Evolutionary conservation across 2,113 vertebrate genomes (phyloP).

Genomic region (Dipodomys ordii): DNA sequence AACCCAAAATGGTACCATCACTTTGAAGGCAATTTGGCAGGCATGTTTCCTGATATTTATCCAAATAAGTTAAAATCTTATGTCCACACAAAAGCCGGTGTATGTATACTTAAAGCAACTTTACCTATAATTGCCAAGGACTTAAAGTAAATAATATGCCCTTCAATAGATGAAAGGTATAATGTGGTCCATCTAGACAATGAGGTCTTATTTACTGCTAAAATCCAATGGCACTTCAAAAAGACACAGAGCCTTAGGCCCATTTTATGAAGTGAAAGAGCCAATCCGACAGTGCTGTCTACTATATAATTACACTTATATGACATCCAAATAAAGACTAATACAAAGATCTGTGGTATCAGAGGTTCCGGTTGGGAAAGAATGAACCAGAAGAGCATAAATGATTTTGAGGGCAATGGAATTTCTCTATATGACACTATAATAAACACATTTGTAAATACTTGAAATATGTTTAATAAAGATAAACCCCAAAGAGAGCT

Average conservation of each 20-base stretch:
- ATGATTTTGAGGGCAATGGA: neutral
- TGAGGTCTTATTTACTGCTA: neutral
- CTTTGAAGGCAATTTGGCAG: neutral
- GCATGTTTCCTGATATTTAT: neutral
- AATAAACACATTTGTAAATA: neutral
- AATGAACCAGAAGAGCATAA: neutral
- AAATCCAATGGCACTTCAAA: neutral
- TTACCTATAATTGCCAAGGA: neutral
- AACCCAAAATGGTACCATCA: neutral
- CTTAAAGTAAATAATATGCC: neutral
- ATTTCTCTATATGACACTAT: neutral
- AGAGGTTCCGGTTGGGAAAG: neutral
- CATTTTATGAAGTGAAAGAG: neutral
- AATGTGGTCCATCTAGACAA: neutral
- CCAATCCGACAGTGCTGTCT: neutral
- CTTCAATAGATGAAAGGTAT: neutral
- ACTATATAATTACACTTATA: neutral
- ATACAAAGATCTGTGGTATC: neutral
- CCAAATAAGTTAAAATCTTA: neutral
- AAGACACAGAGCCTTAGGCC: neutral
- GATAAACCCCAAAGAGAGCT: neutral
- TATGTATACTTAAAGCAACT: neutral
- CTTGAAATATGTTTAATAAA: neutral
- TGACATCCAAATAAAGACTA: neutral
- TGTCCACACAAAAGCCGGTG: neutral